Evolutionary conservation across 2,888 invertebrate genomes (phyloP).

Genomic region (Hedychridium roseum): DNA sequence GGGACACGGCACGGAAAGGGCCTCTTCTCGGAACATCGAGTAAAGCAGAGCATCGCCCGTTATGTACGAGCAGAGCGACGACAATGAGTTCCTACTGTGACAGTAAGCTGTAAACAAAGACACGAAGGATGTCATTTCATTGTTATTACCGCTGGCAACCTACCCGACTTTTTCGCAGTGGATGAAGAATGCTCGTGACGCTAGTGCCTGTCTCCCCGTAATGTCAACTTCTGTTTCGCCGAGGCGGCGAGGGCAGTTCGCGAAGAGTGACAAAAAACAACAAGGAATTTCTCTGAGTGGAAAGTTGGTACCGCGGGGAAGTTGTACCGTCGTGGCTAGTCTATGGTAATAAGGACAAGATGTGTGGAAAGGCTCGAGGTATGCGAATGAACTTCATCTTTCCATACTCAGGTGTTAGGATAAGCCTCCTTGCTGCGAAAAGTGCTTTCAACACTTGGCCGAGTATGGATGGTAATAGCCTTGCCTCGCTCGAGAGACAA

Average conservation of each 20-base stretch:
- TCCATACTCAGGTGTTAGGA: not conserved
- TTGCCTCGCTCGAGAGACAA: too few relatives aligned
- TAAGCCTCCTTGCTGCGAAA: too few relatives aligned
- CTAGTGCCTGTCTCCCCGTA: too few relatives aligned
- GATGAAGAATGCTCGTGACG: too few relatives aligned
- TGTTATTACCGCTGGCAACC: too few relatives aligned
- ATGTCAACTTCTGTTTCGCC: too few relatives aligned
- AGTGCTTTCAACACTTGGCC: too few relatives aligned
- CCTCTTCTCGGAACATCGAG: conserved; percentile 89
- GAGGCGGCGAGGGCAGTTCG: not conserved
- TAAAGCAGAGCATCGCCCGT: conserved; percentile 89
- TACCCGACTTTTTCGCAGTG: too few relatives aligned
- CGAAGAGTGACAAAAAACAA: conserved; percentile 20
- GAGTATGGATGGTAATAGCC: too few relatives aligned
- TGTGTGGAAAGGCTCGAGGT: conserved; percentile 10
- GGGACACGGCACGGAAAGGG: conserved; percentile 89
- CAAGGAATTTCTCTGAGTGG: conserved; percentile 40
- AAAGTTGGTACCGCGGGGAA: conserved; percentile 36
- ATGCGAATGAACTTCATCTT: conserved; percentile 2
- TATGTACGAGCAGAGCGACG: conserved; percentile 84
- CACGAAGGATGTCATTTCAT: conserved; percentile 4
- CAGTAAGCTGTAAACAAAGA: conserved; percentile 73
- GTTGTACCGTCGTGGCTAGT: too few relatives aligned
- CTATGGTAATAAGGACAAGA: conserved; percentile 2
- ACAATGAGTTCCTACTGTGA: conserved; percentile 77